These are phyloP conservation scores for Neodiprion fabricii DNA, from an alignment of 1,140 invertebrate genomes.

Conservation along the genomic window DNA sequence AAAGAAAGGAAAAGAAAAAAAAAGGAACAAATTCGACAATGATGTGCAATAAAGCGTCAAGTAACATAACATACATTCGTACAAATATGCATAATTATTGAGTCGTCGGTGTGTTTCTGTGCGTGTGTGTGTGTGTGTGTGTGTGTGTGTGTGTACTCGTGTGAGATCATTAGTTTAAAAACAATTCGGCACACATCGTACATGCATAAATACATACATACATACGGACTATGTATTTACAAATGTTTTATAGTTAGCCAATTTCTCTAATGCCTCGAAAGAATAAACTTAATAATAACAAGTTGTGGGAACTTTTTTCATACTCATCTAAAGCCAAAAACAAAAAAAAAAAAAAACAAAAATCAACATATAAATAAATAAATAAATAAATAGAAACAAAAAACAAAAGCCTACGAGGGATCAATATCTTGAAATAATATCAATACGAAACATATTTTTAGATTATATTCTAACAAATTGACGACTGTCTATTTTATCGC, in stretches of 20 bases:
- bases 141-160: too few relatives aligned
- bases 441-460: constrained; percentile 59
- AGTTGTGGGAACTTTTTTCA: constrained; percentile 31
- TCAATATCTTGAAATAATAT: constrained; percentile 54
- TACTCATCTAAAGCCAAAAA: constrained; percentile 53
- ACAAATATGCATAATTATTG: too few relatives aligned
- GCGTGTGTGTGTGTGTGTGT: neutral
- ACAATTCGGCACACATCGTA: too few relatives aligned
- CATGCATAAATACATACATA: too few relatives aligned
- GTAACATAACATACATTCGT: neutral
- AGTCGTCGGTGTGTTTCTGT: too few relatives aligned
- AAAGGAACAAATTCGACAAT: neutral
- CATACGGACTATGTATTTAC: too few relatives aligned
- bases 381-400: neutral
- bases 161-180: neutral
- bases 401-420: constrained; percentile 51
- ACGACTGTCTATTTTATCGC: constrained; percentile 11
- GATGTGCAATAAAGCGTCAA: constrained; percentile 4
- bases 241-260: too few relatives aligned
- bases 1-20: neutral
- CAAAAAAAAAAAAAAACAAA: too few relatives aligned
- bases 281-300: constrained; percentile 2
- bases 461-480: constrained; percentile 50
- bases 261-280: neutral
- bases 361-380: constrained; percentile 19